Evolutionary conservation across 1,140 invertebrate genomes (phyloP), one percentile per base, ranked within the genome.

Genomic region (fruit fly (Drosophila melanogaster)): DNA sequence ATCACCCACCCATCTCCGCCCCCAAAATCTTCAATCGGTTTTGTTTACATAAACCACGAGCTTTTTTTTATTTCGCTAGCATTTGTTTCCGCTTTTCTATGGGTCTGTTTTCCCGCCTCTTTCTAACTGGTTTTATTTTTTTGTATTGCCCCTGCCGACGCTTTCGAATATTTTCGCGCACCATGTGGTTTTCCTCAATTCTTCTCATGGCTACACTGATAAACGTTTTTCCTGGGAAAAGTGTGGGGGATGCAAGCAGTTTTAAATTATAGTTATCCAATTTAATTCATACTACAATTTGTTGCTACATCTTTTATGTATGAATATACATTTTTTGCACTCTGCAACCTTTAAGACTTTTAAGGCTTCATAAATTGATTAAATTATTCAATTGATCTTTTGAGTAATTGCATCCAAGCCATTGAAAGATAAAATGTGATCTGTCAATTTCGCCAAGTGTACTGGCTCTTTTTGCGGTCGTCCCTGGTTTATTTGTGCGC

Each of bases 131-230:
- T 62, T 75, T 74, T 74, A 12, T 37, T 37, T 37, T 37, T 37
- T 33, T 33, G 0, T 37, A 10, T 7, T n/a, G 24, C 54, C 24
- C 17, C 40, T 30, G 38, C 19, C 51, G 46, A 47, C 15, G 55
- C 64, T 69, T 64, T 71, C 53, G 53, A 77, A 77, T 89, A 66
- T 79, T 89, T 79, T 89, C 64, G 74, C 57, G 50, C 81, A 89
- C 76, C 83, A 87, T 87, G 83, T 89, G 83, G 83, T 89, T 87
- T 87, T 89, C 59, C 77, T 87, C 76, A 89, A 77, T 71, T 72
- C 55, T 71, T 76, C 76, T 62, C 65, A 78, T 62, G 60, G 73
- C 59, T 53, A 79, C 43, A 49, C 17, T 80, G 54, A 15, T 17
- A 64, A 38, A 35, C 1, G 22, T 65, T 50, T 15, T 24, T 8